These are phyloP conservation scores for Dromius quadrimaculatus DNA, from an alignment of 2,888 invertebrate species.

Conservation along the genomic window DNA sequence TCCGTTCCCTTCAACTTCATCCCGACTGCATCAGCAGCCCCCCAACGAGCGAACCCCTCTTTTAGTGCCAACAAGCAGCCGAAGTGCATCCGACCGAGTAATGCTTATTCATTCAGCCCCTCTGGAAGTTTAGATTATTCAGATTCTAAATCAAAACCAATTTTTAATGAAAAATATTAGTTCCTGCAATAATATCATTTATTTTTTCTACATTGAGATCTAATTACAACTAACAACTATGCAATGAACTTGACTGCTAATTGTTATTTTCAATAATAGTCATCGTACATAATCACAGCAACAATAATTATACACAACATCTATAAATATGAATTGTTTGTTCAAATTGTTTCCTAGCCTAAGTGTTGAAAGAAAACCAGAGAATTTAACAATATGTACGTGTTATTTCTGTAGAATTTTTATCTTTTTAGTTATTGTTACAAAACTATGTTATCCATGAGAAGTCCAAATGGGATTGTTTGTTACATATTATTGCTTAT, in stretches of 20 bases:
- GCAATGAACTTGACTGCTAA: conserved; percentile 51
- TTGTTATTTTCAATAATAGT: conserved; percentile 50
- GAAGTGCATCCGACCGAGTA: conserved; percentile 32
- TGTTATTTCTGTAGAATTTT: conserved; percentile 37
- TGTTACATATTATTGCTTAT: conserved; percentile 51
- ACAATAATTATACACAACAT: conserved; percentile 66
- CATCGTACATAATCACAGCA: conserved; percentile 66
- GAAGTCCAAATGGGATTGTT: conserved; percentile 35
- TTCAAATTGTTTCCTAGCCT: conserved; percentile 40
- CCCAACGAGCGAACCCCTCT: conserved; percentile 51
- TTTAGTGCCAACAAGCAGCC: conserved; percentile 33
- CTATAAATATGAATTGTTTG: conserved; percentile 56
- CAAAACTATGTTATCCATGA: conserved; percentile 45
- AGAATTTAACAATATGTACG: conserved; percentile 40
- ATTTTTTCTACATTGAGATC: conserved; percentile 50
- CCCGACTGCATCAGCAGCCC: conserved; percentile 4
- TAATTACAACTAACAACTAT: conserved; percentile 53
- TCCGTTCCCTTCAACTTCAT: conserved; percentile 73
- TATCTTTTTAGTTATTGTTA: conserved; percentile 39
- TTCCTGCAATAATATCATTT: conserved; percentile 47
- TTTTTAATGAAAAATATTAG: conserved; percentile 2
- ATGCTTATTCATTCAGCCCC: conserved; percentile 41
- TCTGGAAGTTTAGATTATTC: conserved; percentile 13
- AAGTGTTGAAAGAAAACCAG: conserved; percentile 45
- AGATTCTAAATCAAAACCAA: neutral